Percentiles rank a stretch among this genome's conserved stretches.
phyloP scores from a whole-genome alignment of 2,888 invertebrate genomes.

The Liodrosophila aerea region DNA sequence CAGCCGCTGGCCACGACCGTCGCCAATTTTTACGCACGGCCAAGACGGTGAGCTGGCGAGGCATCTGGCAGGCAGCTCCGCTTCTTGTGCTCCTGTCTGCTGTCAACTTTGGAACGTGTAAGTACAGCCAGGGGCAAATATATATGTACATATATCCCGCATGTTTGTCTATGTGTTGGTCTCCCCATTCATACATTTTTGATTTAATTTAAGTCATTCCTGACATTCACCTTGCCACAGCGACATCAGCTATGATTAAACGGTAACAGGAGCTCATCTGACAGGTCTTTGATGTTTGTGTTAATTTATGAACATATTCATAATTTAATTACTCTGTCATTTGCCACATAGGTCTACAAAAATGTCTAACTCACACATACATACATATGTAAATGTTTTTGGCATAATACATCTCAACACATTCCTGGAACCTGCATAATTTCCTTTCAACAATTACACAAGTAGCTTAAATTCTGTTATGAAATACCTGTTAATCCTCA shows the following conservation, averaged over 20 bases:
- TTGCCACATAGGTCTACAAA: neutral
- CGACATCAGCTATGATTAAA: conserved; percentile 7
- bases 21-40: conserved; percentile 58
- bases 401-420: too few species aligned
- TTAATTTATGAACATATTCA: conserved; percentile 9
- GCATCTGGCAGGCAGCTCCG: conserved; percentile 44
- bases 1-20: conserved; percentile 32
- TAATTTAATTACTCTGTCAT: neutral
- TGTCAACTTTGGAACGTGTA: conserved; percentile 55
- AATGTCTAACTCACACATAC: neutral
- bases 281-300: neutral
- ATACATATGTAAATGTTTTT: too few species aligned
- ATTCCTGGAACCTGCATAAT: neutral
- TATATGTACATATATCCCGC: neutral
- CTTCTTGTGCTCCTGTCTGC: conserved; percentile 34
- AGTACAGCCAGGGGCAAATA: conserved; percentile 53
- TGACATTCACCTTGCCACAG: conserved; percentile 1
- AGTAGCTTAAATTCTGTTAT: conserved; percentile 1
- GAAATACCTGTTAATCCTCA: too few species aligned
- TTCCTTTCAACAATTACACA: neutral
- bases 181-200: conserved; percentile 51
- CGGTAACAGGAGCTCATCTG: neutral
- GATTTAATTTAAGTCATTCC: conserved; percentile 58
- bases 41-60: conserved; percentile 49
- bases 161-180: conserved; percentile 2